Evolutionary conservation across 2,797 vertebrate species (phyloP).

Genomic region (Arrhamphus sclerolepis): DNA sequence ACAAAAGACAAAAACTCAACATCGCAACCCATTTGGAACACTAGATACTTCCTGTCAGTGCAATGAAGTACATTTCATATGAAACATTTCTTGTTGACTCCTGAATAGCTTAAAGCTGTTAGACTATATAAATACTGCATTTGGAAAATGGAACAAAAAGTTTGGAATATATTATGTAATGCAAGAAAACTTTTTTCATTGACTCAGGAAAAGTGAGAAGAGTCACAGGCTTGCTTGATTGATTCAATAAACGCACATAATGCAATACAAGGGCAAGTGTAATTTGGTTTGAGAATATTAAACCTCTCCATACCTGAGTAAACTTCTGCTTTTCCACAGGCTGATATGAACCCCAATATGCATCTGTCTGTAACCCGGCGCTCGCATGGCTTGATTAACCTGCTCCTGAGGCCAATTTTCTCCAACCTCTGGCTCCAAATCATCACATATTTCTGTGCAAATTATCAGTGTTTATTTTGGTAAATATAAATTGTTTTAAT

Average conservation of each 20-base stretch:
- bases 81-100: not conserved
- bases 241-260: slow-evolving; percentile 72
- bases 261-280: slow-evolving; percentile 66
- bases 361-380: slow-evolving; percentile 55
- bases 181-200: slow-evolving; percentile 50
- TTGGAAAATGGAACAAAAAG: slow-evolving; percentile 19
- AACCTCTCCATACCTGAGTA: slow-evolving; percentile 71
- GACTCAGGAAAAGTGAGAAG: slow-evolving; percentile 64
- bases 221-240: slow-evolving; percentile 61
- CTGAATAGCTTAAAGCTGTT: not conserved
- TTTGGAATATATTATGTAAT: slow-evolving; percentile 42
- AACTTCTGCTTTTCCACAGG: slow-evolving; percentile 53
- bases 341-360: slow-evolving; percentile 54
- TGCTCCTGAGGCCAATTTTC: slow-evolving; percentile 37
- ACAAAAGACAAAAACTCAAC: no score
- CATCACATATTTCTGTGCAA: slow-evolving; percentile 15
- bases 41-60: not conserved
- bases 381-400: slow-evolving; percentile 58
- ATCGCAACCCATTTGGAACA: no score
- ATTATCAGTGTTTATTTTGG: slow-evolving; percentile 10
- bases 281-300: slow-evolving; percentile 73
- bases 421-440: slow-evolving; percentile 22
- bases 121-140: slow-evolving; percentile 16
- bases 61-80: not conserved
- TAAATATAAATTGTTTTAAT: no score